Conservation (phyloP, 2,888 invertebrate genomes). For the Lasioglossum zephyrum region DNA sequence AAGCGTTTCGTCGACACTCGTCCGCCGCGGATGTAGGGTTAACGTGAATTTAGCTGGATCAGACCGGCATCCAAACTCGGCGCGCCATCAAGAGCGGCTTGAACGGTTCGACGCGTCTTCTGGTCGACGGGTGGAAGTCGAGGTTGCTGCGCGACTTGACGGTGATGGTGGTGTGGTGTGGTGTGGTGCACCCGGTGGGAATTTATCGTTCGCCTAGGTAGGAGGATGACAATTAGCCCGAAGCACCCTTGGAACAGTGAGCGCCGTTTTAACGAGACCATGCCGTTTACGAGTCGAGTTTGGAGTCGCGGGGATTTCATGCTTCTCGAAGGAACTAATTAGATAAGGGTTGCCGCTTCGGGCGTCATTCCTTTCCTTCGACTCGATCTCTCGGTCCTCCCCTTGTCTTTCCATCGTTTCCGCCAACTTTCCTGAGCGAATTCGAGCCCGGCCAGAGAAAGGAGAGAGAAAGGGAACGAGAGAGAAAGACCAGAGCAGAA, state of each 20-base stretch:
- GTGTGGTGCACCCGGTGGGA: conserved; percentile 38
- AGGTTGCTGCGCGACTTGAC: not conserved
- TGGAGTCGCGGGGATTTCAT: conserved; percentile 64
- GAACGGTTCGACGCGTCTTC: conserved; percentile 64
- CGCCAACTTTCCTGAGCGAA: conserved; percentile 15
- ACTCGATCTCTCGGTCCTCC: conserved; percentile 22
- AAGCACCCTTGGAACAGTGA: conserved; percentile 57
- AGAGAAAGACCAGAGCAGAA: not conserved
- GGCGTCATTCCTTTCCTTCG: conserved; percentile 58
- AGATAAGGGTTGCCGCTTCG: conserved; percentile 66
- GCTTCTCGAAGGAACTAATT: conserved; percentile 67
- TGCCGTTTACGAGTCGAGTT: conserved; percentile 65
- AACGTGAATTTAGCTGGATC: conserved; percentile 55
- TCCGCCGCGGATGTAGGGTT: conserved; percentile 60
- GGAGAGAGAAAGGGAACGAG: not conserved
- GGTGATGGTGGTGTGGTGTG: conserved; percentile 1
- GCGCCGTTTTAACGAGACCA: conserved; percentile 63
- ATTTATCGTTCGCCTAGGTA: conserved; percentile 60
- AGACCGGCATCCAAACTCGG: conserved; percentile 45
- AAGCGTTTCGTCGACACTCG: conserved; percentile 56
- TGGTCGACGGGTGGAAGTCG: conserved; percentile 47
- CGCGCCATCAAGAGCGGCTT: conserved; percentile 44
- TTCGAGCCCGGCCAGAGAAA: not conserved
- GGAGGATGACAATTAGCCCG: conserved; percentile 67
- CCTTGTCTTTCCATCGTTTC: not conserved